phyloP scores from a whole-genome alignment of 1,140 invertebrate genomes.

The Bombus consobrinus region DNA sequence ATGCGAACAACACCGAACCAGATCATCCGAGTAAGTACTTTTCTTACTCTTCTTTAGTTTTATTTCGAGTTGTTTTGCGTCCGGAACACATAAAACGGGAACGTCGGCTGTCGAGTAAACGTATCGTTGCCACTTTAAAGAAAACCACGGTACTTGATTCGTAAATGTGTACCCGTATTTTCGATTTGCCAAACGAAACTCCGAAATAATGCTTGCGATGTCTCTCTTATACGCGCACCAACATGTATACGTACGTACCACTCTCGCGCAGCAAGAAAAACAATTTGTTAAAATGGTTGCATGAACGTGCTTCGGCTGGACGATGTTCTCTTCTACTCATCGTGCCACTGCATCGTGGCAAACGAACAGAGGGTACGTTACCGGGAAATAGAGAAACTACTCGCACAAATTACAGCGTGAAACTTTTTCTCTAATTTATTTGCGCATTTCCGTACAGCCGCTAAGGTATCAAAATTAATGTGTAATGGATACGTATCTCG shows the following conservation, averaged over 20 bases:
- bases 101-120: not conserved
- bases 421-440: constrained; percentile 61
- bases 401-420: constrained; percentile 48
- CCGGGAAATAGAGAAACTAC: constrained; percentile 45
- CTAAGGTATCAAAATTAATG: constrained; percentile 59
- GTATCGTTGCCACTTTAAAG: not conserved
- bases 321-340: constrained; percentile 30
- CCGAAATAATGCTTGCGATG: not conserved
- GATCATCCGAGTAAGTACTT: constrained; percentile 76
- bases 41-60: not conserved
- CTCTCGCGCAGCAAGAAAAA: not conserved
- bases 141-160: not conserved
- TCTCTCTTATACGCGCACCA: too few species aligned
- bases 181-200: constrained; percentile 3
- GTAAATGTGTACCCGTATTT: not conserved
- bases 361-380: constrained; percentile 2
- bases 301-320: constrained; percentile 14
- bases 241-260: too few species aligned
- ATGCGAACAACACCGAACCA: constrained; percentile 75
- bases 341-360: constrained; percentile 8
- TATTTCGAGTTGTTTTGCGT: too few species aligned
- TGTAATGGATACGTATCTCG: constrained; percentile 4
- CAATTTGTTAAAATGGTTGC: constrained; percentile 58
- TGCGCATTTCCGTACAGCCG: not conserved
- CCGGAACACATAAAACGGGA: not conserved